A percentile compares a stretch with the other conserved stretches of the same genome.
Conservation (phyloP, 2,797 vertebrate species). For the Champsocephalus gunnari region DNA sequence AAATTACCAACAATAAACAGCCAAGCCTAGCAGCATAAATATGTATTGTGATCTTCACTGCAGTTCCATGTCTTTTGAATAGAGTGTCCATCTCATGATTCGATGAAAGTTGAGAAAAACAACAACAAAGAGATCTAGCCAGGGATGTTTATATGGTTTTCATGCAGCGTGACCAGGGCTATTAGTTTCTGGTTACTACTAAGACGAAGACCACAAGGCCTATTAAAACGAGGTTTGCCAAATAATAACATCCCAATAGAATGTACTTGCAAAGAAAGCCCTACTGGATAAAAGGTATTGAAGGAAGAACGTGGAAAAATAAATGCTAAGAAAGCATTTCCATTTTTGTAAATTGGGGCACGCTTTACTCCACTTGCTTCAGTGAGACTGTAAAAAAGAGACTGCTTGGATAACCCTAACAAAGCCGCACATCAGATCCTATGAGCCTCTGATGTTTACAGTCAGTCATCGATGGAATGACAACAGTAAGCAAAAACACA, state of each 20-base stretch:
- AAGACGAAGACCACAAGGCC: slow-evolving; percentile 48
- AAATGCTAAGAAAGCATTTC: slow-evolving; percentile 37
- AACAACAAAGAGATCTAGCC: slow-evolving; percentile 32
- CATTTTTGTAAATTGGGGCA: slow-evolving; percentile 33
- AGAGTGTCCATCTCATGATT: slow-evolving; percentile 26
- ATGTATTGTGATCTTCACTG: slow-evolving; percentile 56
- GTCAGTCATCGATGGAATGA: slow-evolving; percentile 60
- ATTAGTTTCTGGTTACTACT: slow-evolving; percentile 57
- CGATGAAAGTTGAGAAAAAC: slow-evolving; percentile 20
- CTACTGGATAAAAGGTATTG: neutral
- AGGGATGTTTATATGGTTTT: slow-evolving; percentile 68
- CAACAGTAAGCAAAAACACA: slow-evolving; percentile 53
- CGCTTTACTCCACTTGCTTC: slow-evolving; percentile 67
- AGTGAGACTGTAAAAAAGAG: slow-evolving; percentile 51
- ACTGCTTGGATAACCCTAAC: slow-evolving; percentile 62
- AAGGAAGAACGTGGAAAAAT: slow-evolving; percentile 22
- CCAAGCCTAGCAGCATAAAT: slow-evolving; percentile 65
- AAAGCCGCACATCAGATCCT: slow-evolving; percentile 60
- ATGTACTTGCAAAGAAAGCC: slow-evolving; percentile 38
- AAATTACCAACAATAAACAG: slow-evolving; percentile 67
- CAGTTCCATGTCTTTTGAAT: slow-evolving; percentile 45
- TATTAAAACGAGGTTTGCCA: slow-evolving; percentile 63
- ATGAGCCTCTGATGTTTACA: slow-evolving; percentile 65
- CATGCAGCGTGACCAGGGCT: slow-evolving; percentile 61
- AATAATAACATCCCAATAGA: slow-evolving; percentile 64